Percentiles rank a stretch among this genome's conserved stretches.
phyloP scores from a whole-genome alignment of 2,888 invertebrate genomes.

The Malthinus seriepunctatus region DNA sequence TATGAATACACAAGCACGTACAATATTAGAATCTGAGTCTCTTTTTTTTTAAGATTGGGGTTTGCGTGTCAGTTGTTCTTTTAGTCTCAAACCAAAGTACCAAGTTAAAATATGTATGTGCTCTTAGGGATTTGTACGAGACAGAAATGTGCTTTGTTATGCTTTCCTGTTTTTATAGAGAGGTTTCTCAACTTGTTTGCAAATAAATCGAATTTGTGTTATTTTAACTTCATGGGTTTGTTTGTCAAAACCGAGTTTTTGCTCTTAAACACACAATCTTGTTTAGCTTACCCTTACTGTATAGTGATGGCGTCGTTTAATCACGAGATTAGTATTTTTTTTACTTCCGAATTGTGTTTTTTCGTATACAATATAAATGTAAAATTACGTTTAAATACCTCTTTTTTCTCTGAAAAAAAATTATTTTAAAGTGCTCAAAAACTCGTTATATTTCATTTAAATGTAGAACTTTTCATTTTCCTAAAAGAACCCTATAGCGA shows the following conservation, averaged over 20 bases:
- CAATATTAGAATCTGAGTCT: constrained; percentile 5
- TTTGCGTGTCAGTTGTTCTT: constrained; percentile 21
- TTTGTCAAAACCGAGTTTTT: constrained; percentile 22
- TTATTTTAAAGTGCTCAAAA: background rate
- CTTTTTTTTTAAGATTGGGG: constrained; percentile 11
- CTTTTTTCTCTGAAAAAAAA: too few species aligned
- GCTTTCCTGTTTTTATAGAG: constrained; percentile 32
- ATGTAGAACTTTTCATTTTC: too few species aligned
- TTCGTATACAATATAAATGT: background rate
- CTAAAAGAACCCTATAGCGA: too few species aligned
- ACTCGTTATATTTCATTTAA: background rate
- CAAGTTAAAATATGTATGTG: constrained; percentile 33
- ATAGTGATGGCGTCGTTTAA: constrained; percentile 19
- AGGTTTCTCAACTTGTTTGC: constrained; percentile 32
- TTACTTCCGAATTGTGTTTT: constrained; percentile 5
- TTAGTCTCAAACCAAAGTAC: constrained; percentile 19
- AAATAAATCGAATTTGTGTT: constrained; percentile 38
- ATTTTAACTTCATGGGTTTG: constrained; percentile 31
- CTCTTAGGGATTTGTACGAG: constrained; percentile 31
- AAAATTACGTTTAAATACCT: too few species aligned
- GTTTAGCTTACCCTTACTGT: constrained; percentile 15
- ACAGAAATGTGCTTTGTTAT: constrained; percentile 25
- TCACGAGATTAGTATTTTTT: constrained; percentile 19
- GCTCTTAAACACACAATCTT: constrained; percentile 21
- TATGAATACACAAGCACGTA: constrained; percentile 7